These are phyloP conservation scores for Polylopha cassiicola DNA, from an alignment of 2,888 invertebrate genomes.

Conservation along the genomic window DNA sequence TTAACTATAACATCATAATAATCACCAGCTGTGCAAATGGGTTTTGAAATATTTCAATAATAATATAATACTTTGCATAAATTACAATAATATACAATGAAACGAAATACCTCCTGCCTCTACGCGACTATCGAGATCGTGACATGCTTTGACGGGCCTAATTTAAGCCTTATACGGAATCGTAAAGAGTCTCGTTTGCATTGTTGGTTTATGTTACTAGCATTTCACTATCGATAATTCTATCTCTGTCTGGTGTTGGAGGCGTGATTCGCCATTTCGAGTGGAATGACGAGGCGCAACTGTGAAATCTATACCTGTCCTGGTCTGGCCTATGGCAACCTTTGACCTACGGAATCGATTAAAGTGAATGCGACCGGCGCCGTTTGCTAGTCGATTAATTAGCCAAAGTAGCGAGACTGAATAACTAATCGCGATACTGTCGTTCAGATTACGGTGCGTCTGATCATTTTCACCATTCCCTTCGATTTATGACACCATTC, in stretches of 20 bases:
- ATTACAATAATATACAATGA: conserved; percentile 58
- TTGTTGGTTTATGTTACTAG: conserved; percentile 45
- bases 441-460: conserved; percentile 28
- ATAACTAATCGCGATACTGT: conserved; percentile 30
- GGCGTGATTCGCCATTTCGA: conserved; percentile 72
- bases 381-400: conserved; percentile 57
- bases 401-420: conserved; percentile 49
- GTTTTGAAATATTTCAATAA: conserved; percentile 40
- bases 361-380: conserved; percentile 63
- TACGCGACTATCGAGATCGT: conserved; percentile 62
- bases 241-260: conserved; percentile 62
- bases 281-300: conserved; percentile 54
- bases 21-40: conserved; percentile 38
- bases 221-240: conserved; percentile 68
- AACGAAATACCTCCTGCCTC: conserved; percentile 60
- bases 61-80: conserved; percentile 43
- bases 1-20: conserved; percentile 13
- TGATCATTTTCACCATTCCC: conserved; percentile 19
- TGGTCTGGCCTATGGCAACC: conserved; percentile 62
- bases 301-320: conserved; percentile 58
- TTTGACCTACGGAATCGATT: conserved; percentile 71
- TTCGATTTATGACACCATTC: conserved; percentile 17
- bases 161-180: conserved; percentile 43
- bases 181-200: conserved; percentile 52
- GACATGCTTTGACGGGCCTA: conserved; percentile 37